Evolutionary conservation across 2,113 vertebrate genomes (phyloP), one percentile per base, ranked within the genome.

Genomic region (Zootoca vivipara): DNA sequence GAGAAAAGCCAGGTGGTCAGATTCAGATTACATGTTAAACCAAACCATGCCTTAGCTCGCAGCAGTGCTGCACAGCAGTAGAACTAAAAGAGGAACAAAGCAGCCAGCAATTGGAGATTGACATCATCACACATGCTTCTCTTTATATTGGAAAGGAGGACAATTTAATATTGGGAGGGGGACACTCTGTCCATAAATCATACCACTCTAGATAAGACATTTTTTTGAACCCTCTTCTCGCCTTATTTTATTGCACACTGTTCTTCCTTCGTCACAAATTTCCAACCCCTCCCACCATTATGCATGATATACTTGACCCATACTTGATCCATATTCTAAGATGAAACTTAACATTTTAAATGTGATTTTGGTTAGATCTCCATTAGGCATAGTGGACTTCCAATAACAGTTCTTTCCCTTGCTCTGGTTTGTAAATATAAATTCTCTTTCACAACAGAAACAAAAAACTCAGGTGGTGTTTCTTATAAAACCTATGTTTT

Each of bases 381-480:
- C 40, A 46, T 87, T 62, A 82, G 74, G 70, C 20, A 82, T n/a
- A 86, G 22, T 67, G 30, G 28, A 42, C 8, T 69, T 46, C 42
- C 65, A 79, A 65, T 67, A 62, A 1, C 69, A 70, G 26, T 83
- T 42, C 52, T 65, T 4, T 30, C 65, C 75, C 24, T 2, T 28
- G 38, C 30, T 72, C 73, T 28, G 67, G 2, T 0, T 80, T 92
- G 46, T 82, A 42, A 65, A 52, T 70, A 30, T 40, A 33, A 77
- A 33, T n/a, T 87, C 5, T 65, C 3, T 83, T 89, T 72, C 64
- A 18, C 86, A 70, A 46, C 7, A 93, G 12, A 38, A 90, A 74
- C 38, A 72, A 74, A 89, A 78, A 24, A 40, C 38, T 13, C 40
- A 85, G 28, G 3, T 85, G 0, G 0, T 56, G 81, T 75, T 85